These are phyloP conservation scores for Epirrita christyi DNA, from an alignment of 2,888 invertebrate genomes.

Conservation along the genomic window DNA sequence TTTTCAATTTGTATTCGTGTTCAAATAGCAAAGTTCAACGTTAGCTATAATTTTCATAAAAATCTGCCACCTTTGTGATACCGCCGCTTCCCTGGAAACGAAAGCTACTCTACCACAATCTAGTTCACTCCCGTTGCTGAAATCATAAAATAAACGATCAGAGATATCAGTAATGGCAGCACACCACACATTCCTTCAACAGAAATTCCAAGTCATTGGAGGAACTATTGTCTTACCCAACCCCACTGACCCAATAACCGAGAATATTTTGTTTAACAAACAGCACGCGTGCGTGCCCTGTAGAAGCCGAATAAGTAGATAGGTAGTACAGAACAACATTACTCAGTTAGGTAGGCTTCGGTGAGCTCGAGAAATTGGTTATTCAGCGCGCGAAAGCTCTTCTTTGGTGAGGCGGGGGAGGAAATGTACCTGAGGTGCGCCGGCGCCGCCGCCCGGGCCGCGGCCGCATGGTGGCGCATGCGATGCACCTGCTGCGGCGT, in stretches of 20 bases:
- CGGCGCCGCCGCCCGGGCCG: slow-evolving; percentile 30
- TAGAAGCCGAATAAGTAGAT: slow-evolving; percentile 48
- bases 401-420: slow-evolving; percentile 29
- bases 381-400: slow-evolving; percentile 70
- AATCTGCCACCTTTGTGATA: no score
- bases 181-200: no score
- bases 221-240: slow-evolving; percentile 12
- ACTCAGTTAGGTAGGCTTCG: slow-evolving; percentile 4
- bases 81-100: no score
- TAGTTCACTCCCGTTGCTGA: no score
- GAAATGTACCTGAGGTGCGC: slow-evolving; percentile 44
- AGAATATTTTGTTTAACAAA: slow-evolving; percentile 37
- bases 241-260: slow-evolving; percentile 50
- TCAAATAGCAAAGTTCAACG: no score
- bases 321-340: no score
- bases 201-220: not conserved
- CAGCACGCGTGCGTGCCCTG: slow-evolving; percentile 49
- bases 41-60: no score
- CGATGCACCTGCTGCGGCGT: slow-evolving; percentile 53
- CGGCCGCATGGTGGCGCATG: no score
- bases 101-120: no score
- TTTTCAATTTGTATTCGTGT: no score
- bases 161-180: no score
- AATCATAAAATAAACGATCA: no score
- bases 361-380: slow-evolving; percentile 52